phyloP scores from a whole-genome alignment of 2,797 vertebrate genomes.

The Notolepis coatsorum region DNA sequence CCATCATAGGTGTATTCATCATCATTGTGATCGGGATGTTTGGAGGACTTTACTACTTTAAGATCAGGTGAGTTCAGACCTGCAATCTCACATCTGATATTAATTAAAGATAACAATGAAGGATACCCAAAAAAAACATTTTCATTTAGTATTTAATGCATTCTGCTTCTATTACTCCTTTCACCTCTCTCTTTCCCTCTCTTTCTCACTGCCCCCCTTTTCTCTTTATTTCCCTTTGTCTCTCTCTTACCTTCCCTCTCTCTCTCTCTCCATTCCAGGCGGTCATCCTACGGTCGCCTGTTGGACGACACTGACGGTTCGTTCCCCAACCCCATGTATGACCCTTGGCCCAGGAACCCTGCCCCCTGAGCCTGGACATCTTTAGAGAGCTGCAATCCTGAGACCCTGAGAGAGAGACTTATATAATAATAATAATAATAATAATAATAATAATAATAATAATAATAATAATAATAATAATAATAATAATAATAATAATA shows the following conservation, averaged over 20 bases:
- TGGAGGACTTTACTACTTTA: slow-evolving; percentile 60
- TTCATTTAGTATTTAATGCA: too few relatives aligned
- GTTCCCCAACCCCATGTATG: slow-evolving; percentile 90
- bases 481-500: too few relatives aligned
- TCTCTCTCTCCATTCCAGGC: slow-evolving; percentile 66
- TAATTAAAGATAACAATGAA: background rate
- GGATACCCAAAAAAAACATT: too few relatives aligned
- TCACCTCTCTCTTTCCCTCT: background rate
- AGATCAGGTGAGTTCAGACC: slow-evolving; percentile 62
- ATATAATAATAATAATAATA: too few relatives aligned
- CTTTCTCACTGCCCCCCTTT: background rate
- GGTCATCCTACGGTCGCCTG: slow-evolving; percentile 86
- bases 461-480: too few relatives aligned
- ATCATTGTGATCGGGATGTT: slow-evolving; percentile 42
- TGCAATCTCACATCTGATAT: background rate
- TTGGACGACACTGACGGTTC: slow-evolving; percentile 80
- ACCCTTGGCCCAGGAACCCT: slow-evolving; percentile 69
- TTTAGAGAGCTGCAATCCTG: background rate
- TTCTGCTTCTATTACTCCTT: background rate
- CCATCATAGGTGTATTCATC: slow-evolving; percentile 56
- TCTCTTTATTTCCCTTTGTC: background rate
- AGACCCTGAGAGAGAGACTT: background rate
- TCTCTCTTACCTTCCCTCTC: background rate
- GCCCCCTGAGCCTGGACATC: background rate
- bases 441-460: too few relatives aligned